phyloP scores from a whole-genome alignment of 2,888 invertebrate species.

The Calameuta pallipes region DNA sequence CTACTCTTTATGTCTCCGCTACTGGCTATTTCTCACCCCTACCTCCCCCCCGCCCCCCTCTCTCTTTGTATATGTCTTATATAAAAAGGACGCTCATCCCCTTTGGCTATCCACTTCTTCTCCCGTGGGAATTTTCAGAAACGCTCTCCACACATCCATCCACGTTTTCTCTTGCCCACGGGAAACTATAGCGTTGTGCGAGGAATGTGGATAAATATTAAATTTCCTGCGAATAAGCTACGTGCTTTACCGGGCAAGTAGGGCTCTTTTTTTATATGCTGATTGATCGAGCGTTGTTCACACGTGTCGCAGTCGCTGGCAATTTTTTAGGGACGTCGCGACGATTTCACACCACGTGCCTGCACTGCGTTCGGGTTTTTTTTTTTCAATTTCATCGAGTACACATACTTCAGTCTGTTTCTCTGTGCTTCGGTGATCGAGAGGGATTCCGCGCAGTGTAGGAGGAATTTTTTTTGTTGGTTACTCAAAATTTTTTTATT shows the following conservation, averaged over 20 bases:
- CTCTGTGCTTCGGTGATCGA: too few relatives aligned
- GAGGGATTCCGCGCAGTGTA: too few relatives aligned
- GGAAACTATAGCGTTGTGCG: conserved; percentile 19
- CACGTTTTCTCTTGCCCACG: conserved; percentile 17
- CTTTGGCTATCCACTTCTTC: conserved; percentile 54
- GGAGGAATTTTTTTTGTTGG: too few relatives aligned
- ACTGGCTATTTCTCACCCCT: conserved; percentile 2
- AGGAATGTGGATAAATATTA: conserved; percentile 62
- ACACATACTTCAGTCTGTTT: too few relatives aligned
- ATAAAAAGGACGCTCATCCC: conserved; percentile 52
- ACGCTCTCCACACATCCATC: conserved; percentile 49
- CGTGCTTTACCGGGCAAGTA: conserved; percentile 58
- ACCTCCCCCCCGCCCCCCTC: background rate
- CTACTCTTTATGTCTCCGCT: background rate
- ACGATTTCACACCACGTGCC: background rate
- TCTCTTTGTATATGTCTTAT: conserved; percentile 31
- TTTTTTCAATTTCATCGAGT: too few relatives aligned
- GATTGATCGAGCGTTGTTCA: background rate
- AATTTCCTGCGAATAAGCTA: conserved; percentile 40
- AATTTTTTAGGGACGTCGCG: background rate
- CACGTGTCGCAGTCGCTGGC: too few relatives aligned
- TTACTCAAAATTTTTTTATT: too few relatives aligned
- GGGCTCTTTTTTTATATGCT: conserved; percentile 42
- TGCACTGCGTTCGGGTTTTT: too few relatives aligned
- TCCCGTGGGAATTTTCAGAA: conserved; percentile 51